Conservation (phyloP, 2,888 invertebrate species). For the Rhagonycha lutea region DNA sequence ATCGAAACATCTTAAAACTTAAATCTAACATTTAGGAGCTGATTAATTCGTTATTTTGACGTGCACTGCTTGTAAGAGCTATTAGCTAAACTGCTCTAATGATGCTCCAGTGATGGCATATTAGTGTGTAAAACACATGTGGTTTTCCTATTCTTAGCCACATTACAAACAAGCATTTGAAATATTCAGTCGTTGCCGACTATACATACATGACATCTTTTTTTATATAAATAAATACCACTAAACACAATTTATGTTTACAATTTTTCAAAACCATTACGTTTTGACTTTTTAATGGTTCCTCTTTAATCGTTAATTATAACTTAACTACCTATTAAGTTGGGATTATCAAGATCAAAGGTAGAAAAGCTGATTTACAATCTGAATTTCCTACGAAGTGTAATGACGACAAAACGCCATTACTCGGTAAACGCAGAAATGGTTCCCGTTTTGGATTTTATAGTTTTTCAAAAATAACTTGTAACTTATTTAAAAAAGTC, state of each 20-base stretch:
- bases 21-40: slow-evolving; percentile 35
- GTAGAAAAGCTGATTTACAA: background rate
- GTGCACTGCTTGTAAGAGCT: slow-evolving; percentile 52
- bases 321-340: background rate
- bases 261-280: slow-evolving; percentile 4
- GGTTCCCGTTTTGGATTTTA: no score
- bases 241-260: slow-evolving; percentile 12
- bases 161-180: slow-evolving; percentile 23
- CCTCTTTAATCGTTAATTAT: background rate
- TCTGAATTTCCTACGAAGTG: background rate
- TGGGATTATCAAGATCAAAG: background rate
- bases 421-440: background rate
- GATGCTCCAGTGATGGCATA: slow-evolving; percentile 44
- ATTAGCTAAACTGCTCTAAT: slow-evolving; percentile 50
- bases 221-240: slow-evolving; percentile 23
- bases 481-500: no score
- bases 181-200: slow-evolving; percentile 25
- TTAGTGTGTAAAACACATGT: slow-evolving; percentile 38
- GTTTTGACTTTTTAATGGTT: slow-evolving; percentile 1
- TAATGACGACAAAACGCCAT: background rate
- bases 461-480: no score
- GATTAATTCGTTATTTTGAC: slow-evolving; percentile 58
- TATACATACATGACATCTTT: slow-evolving; percentile 23
- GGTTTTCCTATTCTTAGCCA: slow-evolving; percentile 26
- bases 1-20: slow-evolving; percentile 7